These are phyloP conservation scores for Crotalus horridus DNA, from an alignment of 2,113 vertebrate species.

Conservation along the genomic window DNA sequence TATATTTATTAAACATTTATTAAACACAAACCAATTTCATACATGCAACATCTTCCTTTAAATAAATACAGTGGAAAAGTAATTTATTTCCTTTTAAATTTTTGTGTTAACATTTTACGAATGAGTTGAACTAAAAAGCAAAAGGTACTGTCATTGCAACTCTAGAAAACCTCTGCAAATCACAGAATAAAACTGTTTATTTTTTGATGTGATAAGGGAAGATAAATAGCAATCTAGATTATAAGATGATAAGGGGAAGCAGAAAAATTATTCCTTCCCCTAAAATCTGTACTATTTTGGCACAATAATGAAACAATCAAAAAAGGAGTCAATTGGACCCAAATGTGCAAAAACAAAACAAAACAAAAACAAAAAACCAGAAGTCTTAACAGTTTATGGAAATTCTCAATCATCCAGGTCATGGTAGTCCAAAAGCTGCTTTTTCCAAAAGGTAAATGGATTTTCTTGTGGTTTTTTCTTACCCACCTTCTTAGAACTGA, in stretches of 20 bases:
- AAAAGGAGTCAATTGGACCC: not conserved
- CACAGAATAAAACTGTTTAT: not conserved
- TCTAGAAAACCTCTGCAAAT: not conserved
- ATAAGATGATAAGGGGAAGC: not conserved
- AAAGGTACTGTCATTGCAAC: not conserved
- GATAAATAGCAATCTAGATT: not conserved
- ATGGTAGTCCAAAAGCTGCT: not conserved
- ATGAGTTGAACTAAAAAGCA: not conserved
- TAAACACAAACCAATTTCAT: not conserved
- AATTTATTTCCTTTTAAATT: not conserved
- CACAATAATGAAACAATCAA: not conserved
- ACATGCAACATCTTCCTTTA: not conserved
- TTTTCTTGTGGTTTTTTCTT: not conserved
- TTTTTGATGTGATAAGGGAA: not conserved
- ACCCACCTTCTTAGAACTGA: not conserved
- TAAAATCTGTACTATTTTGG: slow-evolving; percentile 29
- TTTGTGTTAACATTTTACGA: not conserved
- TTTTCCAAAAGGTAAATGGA: not conserved
- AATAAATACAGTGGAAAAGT: not conserved
- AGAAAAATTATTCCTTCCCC: slow-evolving; percentile 10
- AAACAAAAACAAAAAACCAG: not conserved
- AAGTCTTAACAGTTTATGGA: not conserved
- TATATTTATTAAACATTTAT: not conserved
- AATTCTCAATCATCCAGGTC: not conserved
- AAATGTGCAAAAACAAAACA: not conserved